phyloP scores from a whole-genome alignment of 2,797 vertebrate genomes.

The Lepus oiostolus region DNA sequence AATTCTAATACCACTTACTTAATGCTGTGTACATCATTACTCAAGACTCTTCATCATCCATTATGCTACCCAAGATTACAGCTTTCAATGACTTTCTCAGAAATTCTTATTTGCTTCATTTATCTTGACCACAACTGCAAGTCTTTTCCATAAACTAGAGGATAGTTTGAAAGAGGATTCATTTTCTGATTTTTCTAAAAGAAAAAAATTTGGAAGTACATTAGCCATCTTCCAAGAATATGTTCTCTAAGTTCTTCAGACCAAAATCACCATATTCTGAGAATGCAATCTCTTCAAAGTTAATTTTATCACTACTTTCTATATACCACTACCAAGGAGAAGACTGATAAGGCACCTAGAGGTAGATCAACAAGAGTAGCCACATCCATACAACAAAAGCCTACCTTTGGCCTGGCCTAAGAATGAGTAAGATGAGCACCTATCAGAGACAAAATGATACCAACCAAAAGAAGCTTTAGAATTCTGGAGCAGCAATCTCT shows the following conservation, averaged over 20 bases:
- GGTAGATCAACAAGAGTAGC: neutral
- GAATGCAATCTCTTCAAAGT: neutral
- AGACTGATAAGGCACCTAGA: neutral
- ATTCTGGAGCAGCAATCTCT: neutral
- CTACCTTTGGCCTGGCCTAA: neutral
- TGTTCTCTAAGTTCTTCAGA: neutral
- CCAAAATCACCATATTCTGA: neutral
- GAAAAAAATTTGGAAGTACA: neutral
- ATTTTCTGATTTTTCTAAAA: neutral
- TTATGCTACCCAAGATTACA: neutral
- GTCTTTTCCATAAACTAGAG: neutral
- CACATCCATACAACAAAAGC: neutral
- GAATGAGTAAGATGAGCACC: neutral
- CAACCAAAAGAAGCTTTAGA: neutral
- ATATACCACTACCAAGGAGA: neutral
- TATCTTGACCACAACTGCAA: neutral
- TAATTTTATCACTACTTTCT: neutral
- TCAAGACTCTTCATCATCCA: neutral
- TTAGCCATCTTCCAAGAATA: neutral
- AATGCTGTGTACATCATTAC: neutral
- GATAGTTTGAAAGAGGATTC: neutral
- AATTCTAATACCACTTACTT: slow-evolving; percentile 19
- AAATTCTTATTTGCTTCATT: neutral
- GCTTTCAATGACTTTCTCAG: neutral
- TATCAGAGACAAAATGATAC: neutral